Base-by-base conservation (phyloP, 1,140 invertebrate genomes). In the Drosophila ananassae region DNA sequence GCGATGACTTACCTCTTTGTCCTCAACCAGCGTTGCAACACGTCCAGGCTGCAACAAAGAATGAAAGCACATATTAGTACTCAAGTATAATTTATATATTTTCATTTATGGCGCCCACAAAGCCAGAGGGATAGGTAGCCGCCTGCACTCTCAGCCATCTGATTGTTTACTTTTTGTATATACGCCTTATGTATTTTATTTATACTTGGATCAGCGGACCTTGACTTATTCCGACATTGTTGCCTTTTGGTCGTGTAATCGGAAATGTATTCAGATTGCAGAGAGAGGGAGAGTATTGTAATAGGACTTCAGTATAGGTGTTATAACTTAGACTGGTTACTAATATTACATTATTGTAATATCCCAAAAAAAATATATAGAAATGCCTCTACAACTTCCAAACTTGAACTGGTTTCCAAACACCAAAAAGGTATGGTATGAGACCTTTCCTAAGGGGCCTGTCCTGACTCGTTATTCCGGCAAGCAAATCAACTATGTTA, bases 21-120 rank as follows among this genome's bases (percentile, higher is more conserved):
- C 95, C 92, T 96, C 94, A 30, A 96, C 92, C 47, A 97, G 92
- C 28, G 96, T 97, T 9, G 95, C 96, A 4, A 97, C 96, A 79
- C 96, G 93, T 30, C 96, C 96, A 25, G 95, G 95, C 96, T 96
- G 93, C 50, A 95, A 95, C 68, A 89, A 85, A 73, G 67, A 77
- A 83, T 61, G 52, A 61, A 73, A 48, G 17, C 58, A 52, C 46
- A 34, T 32, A 50, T 48, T 47, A 54, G 17, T 39, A 32, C 37
- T 54, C 53, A 53, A 59, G 28, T 63, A 10, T 21, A 47, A 61
- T 39, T 32, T 55, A 57, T 59, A 41, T 79, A 28, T 25, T 37
- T 7, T 44, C 44, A 53, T 69, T 55, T 34, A 76, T 57, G 24
- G 52, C 32, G 6, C 22, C n/a, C 46, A 69, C 47, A 77, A 62